Base-by-base conservation (phyloP, 2,113 vertebrate species). In the Xenotilapia longispinis region DNA sequence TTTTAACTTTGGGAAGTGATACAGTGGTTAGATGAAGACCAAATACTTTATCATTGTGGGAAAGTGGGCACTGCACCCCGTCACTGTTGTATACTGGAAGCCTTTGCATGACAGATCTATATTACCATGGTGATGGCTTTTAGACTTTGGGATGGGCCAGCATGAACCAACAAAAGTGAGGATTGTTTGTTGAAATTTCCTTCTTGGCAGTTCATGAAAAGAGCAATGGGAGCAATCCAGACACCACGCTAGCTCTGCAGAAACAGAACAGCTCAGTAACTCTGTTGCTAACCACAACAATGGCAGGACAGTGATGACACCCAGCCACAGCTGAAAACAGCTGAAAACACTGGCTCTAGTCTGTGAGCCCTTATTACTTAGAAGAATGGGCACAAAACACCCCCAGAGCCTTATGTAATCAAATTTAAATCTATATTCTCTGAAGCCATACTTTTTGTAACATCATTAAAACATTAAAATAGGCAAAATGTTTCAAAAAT, bases 101-200 rank as follows among this genome's bases (percentile, higher is more conserved):
- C 83, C 88, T 82, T 89, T 93, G 55, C 85, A 78, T 88, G 87
- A 89, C 81, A 82, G 81, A 89, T 80, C 84, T 55, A 83, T 73
- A 88, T 94, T 47, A 83, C 93, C 89, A 90, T 95, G 93, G 93
- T 36, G 92, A 95, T 93, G 84, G 90, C 89, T 93, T 88, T 87
- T 87, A 42, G 83, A 84, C 85, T 51, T 81, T 47, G 87, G 88
- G 89, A 92, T 58, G 75, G 85, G 87, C 86, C 91, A 80, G 87
- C 84, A 68, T 87, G 78, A 83, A 36, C 23, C 85, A 84, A 96
- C 95, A 96, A 96, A 93, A 94, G 93, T 87, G 51, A 28, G 54
- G 84, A 95, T 97, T 97, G 96, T 94, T 95, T 95, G 93, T 86
- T 80, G 73, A 88, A 70, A 91, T 95, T 92, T 95, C 93, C 92